phyloP scores from a whole-genome alignment of 1,140 invertebrate genomes.

The Chionoecetes opilio region DNA sequence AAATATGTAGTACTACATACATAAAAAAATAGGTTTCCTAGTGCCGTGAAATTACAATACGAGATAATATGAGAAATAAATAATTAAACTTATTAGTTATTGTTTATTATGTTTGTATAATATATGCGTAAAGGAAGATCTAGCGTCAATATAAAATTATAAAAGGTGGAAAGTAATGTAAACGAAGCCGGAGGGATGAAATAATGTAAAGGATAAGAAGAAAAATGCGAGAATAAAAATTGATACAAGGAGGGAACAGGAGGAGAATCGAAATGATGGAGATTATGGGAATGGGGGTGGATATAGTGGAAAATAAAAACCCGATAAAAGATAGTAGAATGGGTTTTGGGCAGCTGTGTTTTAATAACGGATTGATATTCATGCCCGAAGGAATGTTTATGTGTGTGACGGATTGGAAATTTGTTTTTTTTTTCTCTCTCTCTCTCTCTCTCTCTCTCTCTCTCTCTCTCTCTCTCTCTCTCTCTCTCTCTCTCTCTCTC shows the following conservation, averaged over 20 bases:
- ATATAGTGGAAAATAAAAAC: conserved; percentile 23
- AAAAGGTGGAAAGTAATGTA: neutral
- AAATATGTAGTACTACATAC: neutral
- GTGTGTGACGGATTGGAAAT: neutral
- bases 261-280: neutral
- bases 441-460: neutral
- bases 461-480: conserved; percentile 9
- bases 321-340: conserved; percentile 15
- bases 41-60: neutral
- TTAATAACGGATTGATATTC: neutral
- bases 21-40: neutral
- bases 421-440: neutral
- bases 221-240: neutral
- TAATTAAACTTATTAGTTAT: neutral
- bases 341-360: neutral
- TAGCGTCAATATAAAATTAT: neutral
- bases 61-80: neutral
- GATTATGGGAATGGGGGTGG: neutral
- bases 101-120: neutral
- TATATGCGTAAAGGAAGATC: neutral
- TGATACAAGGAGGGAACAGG: neutral
- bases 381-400: neutral
- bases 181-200: neutral
- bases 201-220: neutral
- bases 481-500: conserved; percentile 23